Percentiles rank a stretch among this genome's conserved stretches.
phyloP scores from a whole-genome alignment of 2,888 invertebrate species.

The Drosophila mimica region DNA sequence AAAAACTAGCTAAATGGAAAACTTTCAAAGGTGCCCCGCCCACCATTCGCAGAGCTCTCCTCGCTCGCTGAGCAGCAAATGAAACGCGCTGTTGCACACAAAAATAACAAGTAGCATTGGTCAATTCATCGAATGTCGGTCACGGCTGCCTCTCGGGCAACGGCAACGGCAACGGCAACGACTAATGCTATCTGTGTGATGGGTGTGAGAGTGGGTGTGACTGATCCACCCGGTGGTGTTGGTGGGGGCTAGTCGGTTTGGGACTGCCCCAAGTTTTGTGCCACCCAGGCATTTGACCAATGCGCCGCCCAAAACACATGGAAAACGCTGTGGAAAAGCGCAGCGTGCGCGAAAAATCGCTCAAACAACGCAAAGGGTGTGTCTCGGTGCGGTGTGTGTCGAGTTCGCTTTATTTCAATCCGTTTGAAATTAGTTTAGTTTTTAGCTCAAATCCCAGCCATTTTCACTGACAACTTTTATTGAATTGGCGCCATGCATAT shows the following conservation, averaged over 20 bases:
- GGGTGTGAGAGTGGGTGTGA: conserved; percentile 4
- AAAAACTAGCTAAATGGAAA: conserved; percentile 50
- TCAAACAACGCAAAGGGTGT: background rate
- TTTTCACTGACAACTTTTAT: conserved; percentile 41
- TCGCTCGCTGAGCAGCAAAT: conserved; percentile 47
- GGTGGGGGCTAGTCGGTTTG: conserved; percentile 20
- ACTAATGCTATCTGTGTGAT: background rate
- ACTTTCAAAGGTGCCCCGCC: conserved; percentile 42
- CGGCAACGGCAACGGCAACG: conserved; percentile 8
- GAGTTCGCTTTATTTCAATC: conserved; percentile 32
- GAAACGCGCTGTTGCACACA: conserved; percentile 78
- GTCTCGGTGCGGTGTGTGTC: background rate
- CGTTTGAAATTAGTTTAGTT: conserved; percentile 65
- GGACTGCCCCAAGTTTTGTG: conserved; percentile 42
- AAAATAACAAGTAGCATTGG: conserved; percentile 78
- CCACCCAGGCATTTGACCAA: conserved; percentile 31
- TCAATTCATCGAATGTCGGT: conserved; percentile 80
- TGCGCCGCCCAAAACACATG: conserved; percentile 3
- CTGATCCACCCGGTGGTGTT: background rate
- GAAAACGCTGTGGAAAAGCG: conserved; percentile 13
- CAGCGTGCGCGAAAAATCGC: conserved; percentile 23
- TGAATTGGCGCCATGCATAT: conserved; percentile 39
- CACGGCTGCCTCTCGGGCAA: conserved; percentile 61
- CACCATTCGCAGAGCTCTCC: background rate
- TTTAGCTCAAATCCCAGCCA: conserved; percentile 26